Percentiles rank a stretch among this genome's conserved stretches.
These are phyloP conservation scores for Chrysochloris asiatica DNA, from an alignment of 2,113 vertebrate species.

Conservation along the genomic window DNA sequence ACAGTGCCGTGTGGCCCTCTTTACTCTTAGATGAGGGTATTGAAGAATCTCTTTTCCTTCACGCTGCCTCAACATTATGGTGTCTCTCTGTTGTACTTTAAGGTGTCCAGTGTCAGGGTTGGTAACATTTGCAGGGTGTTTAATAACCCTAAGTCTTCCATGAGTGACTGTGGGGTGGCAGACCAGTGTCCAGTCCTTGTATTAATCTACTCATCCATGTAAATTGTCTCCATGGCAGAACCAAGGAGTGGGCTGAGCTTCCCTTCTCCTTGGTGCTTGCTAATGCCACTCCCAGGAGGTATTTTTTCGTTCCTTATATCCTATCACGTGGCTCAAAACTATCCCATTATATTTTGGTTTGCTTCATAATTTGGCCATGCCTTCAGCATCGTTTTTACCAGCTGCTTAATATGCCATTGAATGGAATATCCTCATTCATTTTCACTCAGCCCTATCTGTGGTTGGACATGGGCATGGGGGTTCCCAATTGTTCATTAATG, in stretches of 20 bases:
- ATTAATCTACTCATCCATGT: fast-evolving
- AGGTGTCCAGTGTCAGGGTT: neutral
- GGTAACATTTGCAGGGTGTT: neutral
- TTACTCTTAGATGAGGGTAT: neutral
- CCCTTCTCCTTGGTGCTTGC: neutral
- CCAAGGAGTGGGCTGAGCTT: neutral
- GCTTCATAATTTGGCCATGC: neutral
- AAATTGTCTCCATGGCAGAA: fast-evolving
- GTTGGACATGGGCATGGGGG: neutral
- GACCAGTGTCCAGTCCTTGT: neutral
- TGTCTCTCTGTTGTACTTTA: neutral
- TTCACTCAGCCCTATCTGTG: neutral
- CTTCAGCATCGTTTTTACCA: neutral
- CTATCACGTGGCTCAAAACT: neutral
- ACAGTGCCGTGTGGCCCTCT: neutral
- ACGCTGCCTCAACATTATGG: neutral
- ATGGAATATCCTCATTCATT: neutral
- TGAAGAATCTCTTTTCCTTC: neutral
- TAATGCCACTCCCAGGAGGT: neutral
- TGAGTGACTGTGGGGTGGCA: neutral
- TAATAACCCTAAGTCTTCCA: neutral
- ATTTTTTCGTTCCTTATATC: neutral
- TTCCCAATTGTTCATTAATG: neutral
- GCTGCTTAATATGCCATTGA: neutral
- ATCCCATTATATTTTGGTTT: neutral